Base-by-base conservation (phyloP, 2,113 vertebrate species). In the Panurus biarmicus region DNA sequence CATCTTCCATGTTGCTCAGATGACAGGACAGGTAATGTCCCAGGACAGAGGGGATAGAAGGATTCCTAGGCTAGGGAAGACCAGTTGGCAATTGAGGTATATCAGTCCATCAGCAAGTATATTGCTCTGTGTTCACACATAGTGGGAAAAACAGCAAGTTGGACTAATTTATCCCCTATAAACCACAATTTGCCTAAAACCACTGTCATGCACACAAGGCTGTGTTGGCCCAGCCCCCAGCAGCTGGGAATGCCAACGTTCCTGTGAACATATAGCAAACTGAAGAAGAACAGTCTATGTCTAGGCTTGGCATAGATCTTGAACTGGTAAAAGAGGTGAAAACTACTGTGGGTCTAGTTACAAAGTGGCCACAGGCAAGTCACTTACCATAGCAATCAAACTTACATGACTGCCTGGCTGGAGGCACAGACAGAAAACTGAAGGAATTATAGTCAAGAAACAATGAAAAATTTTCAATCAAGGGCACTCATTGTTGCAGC, bases 321-420 rank as follows among this genome's bases (percentile, higher is more conserved):
- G 36, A 53, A 40, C 15, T 45, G 22, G 10, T 36, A 10, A 53
- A 40, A 89, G 56, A 47, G 8, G 5, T 62, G 42, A 78, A 69
- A 77, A 57, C 2, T 35, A 17, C 22, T 51, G 33, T 38, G 7
- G 9, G n/a, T 7, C 31, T 29, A 17, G 14, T 2, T 56, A 65
- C 15, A 35, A 48, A 84, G 18, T 26, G 9, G 10, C 21, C 29
- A 29, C 7, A 64, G 35, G 33, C 26, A 8, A 26, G 19, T 54
- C 35, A 61, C 7, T 75, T 35, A 33, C 14, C 20, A 13, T 1
- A 44, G 12, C 13, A 76, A 62, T 53, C 24, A 75, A 64, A 40
- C 13, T 66, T 48, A 16, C 21, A 48, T 0, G 0, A 25, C 21
- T 23, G 40, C 13, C 26, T 65, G n/a, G 11, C 20, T 62, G 24